Evolutionary conservation across 2,797 vertebrate species (phyloP).

Genomic region (Thripadectes ignobilis): DNA sequence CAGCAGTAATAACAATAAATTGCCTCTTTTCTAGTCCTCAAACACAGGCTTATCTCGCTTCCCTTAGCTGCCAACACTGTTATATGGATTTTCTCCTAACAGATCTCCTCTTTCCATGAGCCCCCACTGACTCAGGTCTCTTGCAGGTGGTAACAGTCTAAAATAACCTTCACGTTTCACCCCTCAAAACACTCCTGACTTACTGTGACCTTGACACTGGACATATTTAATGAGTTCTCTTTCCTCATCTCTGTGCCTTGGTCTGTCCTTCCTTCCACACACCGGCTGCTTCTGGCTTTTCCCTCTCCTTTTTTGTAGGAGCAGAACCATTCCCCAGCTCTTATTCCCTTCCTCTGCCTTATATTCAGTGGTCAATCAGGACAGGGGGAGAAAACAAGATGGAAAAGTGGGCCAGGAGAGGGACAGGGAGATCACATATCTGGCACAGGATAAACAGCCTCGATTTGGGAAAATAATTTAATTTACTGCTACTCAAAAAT

Average conservation of each 20-base stretch:
- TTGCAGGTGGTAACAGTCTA: neutral
- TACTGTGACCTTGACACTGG: neutral
- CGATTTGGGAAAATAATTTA: neutral
- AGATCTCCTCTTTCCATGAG: neutral
- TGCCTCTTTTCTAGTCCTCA: neutral
- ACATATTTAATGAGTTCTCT: neutral
- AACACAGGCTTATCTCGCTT: neutral
- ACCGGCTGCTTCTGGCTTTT: neutral
- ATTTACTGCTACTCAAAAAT: neutral
- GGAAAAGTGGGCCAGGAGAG: neutral
- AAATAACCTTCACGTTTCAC: neutral
- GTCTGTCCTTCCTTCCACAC: neutral
- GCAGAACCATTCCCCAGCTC: neutral
- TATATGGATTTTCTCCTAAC: neutral
- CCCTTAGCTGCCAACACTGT: neutral
- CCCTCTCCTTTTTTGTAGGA: neutral
- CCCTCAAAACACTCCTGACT: neutral
- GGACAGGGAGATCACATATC: neutral
- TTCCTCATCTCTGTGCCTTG: neutral
- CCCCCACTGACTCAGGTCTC: neutral
- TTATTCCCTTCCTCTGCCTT: neutral
- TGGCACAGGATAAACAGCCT: neutral
- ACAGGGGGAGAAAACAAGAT: neutral
- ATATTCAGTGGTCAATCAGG: neutral
- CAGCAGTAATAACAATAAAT: slow-evolving; percentile 29